A percentile compares a stretch with the other conserved stretches of the same genome.
Conservation (phyloP, 2,797 vertebrate genomes). For the Lepidocolaptes lacrymiger region DNA sequence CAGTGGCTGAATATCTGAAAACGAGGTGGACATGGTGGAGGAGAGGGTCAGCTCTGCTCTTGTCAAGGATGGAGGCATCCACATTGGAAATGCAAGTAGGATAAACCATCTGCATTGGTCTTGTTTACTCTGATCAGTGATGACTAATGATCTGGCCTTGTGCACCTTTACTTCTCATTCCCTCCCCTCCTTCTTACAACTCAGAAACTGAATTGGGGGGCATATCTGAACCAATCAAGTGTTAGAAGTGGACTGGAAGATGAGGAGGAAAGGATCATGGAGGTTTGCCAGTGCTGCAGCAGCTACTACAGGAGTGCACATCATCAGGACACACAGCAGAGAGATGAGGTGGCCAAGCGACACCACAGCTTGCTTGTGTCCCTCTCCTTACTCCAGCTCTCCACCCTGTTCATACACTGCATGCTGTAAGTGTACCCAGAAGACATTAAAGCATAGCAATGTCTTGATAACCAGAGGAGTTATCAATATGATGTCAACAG, state of each 20-base stretch:
- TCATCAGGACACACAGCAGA: neutral
- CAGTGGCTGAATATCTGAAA: neutral
- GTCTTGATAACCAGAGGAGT: neutral
- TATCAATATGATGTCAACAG: neutral
- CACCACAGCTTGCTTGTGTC: neutral
- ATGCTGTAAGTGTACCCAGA: neutral
- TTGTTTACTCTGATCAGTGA: neutral
- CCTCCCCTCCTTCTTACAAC: neutral
- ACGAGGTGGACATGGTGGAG: rapidly evolving
- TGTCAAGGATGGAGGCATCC: neutral
- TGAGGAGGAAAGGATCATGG: neutral
- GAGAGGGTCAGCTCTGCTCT: neutral
- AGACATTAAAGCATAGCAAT: neutral
- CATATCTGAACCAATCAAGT: neutral
- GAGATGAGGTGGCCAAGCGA: neutral
- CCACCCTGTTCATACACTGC: neutral
- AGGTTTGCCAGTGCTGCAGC: neutral
- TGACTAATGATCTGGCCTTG: neutral
- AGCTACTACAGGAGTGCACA: neutral
- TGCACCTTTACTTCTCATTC: neutral
- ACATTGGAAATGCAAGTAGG: neutral
- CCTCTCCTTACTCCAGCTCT: neutral
- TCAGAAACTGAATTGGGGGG: neutral
- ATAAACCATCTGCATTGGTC: neutral
- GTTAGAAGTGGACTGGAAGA: neutral